These are phyloP conservation scores for Theocolax elegans DNA, from an alignment of 1,140 invertebrate species.

Conservation along the genomic window DNA sequence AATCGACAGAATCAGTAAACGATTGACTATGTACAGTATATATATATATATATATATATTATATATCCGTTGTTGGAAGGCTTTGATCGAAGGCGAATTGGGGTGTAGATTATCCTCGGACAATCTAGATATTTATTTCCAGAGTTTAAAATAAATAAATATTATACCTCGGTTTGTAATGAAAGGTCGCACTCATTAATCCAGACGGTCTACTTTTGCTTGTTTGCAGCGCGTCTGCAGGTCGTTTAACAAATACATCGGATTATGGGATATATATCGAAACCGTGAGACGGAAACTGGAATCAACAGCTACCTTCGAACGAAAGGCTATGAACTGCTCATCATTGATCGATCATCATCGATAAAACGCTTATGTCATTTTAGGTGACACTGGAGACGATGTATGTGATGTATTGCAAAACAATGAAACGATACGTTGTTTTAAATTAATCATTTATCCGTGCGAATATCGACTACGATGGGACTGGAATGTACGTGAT, in stretches of 20 bases:
- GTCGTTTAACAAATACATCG: slow-evolving; percentile 23
- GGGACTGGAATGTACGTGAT: slow-evolving; percentile 6
- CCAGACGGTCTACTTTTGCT: slow-evolving; percentile 47
- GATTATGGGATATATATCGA: slow-evolving; percentile 25
- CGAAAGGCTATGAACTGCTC: slow-evolving; percentile 29
- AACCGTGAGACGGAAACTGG: slow-evolving; percentile 36
- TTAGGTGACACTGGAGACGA: slow-evolving; percentile 60
- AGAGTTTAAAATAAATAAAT: background rate
- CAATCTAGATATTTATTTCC: background rate
- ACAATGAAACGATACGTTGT: slow-evolving; percentile 38
- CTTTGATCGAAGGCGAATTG: background rate
- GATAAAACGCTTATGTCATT: slow-evolving; percentile 55
- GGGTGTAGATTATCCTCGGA: slow-evolving; percentile 7
- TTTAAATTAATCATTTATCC: slow-evolving; percentile 17
- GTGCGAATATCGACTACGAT: slow-evolving; percentile 13
- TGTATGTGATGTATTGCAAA: slow-evolving; percentile 55
- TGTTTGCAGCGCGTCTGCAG: slow-evolving; percentile 58
- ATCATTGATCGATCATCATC: slow-evolving; percentile 34
- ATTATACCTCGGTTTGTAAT: background rate
- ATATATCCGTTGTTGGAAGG: slow-evolving; percentile 19
- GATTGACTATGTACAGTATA: slow-evolving; percentile 10
- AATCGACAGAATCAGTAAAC: slow-evolving; percentile 11
- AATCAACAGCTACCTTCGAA: slow-evolving; percentile 11
- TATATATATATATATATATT: too few relatives aligned
- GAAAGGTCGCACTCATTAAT: slow-evolving; percentile 30